Evolutionary conservation across 2,888 invertebrate genomes (phyloP).

Genomic region (Drosophila acutilabella): DNA sequence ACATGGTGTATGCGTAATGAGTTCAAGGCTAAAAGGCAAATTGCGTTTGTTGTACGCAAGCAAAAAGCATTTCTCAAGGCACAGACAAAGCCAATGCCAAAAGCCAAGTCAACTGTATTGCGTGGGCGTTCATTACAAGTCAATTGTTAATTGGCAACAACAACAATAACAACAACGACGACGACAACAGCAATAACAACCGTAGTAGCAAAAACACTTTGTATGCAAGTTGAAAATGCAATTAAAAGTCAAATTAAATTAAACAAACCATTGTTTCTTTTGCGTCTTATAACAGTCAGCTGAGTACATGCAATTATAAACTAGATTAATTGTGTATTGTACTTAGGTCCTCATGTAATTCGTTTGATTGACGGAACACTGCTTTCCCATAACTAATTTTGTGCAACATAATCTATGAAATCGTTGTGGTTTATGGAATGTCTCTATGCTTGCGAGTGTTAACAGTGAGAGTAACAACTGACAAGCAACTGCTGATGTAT

Average conservation of each 20-base stretch:
- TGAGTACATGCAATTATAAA: slow-evolving; percentile 16
- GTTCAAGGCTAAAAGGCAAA: slow-evolving; percentile 69
- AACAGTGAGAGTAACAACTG: slow-evolving; percentile 33
- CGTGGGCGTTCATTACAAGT: slow-evolving; percentile 54
- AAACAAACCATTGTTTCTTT: slow-evolving; percentile 40
- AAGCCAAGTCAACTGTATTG: slow-evolving; percentile 34
- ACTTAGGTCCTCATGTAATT: slow-evolving; percentile 24
- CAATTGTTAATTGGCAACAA: slow-evolving; percentile 69
- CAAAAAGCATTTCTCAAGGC: slow-evolving; percentile 24
- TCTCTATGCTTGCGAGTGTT: slow-evolving; percentile 1
- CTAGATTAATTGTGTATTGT: slow-evolving; percentile 25
- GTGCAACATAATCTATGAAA: slow-evolving; percentile 24
- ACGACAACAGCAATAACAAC: slow-evolving; percentile 20
- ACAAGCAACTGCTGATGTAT: slow-evolving; percentile 13
- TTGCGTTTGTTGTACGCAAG: slow-evolving; percentile 45
- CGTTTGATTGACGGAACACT: slow-evolving; percentile 17
- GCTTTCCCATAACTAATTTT: slow-evolving; percentile 26
- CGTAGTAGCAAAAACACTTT: slow-evolving; percentile 24
- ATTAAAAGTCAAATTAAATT: slow-evolving; percentile 63
- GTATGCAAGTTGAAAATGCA: slow-evolving; percentile 55
- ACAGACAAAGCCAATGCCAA: slow-evolving; percentile 17
- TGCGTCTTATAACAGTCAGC: slow-evolving; percentile 1
- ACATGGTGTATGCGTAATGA: slow-evolving; percentile 76
- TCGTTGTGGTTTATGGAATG: slow-evolving; percentile 8
- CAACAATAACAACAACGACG: slow-evolving; percentile 26